Base-by-base conservation (phyloP, 2,888 invertebrate species). In the Ypsolopha sequella region DNA sequence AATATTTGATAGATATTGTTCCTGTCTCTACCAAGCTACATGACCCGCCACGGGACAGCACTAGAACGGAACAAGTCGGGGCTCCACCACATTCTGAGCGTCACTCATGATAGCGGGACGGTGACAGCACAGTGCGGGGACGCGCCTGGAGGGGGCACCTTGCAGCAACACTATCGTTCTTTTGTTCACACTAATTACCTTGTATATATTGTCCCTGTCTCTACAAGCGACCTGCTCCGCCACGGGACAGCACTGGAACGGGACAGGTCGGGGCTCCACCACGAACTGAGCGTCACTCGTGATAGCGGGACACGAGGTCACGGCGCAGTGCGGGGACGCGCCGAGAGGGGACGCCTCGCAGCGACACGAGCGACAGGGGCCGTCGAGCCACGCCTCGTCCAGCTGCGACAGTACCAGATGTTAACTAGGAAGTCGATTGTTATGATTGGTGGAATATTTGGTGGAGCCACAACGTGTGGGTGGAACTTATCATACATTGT, bases 301-400 rank as follows among this genome's bases (percentile, higher is more conserved):
- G 0, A 87, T 50, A 11, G 68, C 56, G 3, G 88, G 70, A 60
- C 93, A 93, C 52, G 88, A 76, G 1, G 76, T 81, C 9, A 73
- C 70, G 0, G 77, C 61, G 69, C 93, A 93, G 8, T 50, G 44
- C 11, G 51, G 43, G 0, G 70, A n/a, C 0, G 67, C 52, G 2
- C 66, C 68, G 1, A 49, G 53, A 0, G 59, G 6, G 0, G 57
- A 59, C 41, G 66, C 60, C 38, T 74, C 73, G 66, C 93, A 93
- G 45, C 76, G 75, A 60, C 93, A 94, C 36, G 82, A 77, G 41
- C 89, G 88, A 63, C 94, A 94, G 24, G 91, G 91, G 0, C 93
- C 93, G 68, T 93, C 93, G 54, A 81, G 66, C 93, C 93, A 94
- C 0, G 74, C 84, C 1, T 89, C 87, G 9, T 91, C 89, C 44